A percentile compares a stretch with the other conserved stretches of the same genome.
phyloP scores from a whole-genome alignment of 2,797 vertebrate genomes.

The Sternotherus odoratus region DNA sequence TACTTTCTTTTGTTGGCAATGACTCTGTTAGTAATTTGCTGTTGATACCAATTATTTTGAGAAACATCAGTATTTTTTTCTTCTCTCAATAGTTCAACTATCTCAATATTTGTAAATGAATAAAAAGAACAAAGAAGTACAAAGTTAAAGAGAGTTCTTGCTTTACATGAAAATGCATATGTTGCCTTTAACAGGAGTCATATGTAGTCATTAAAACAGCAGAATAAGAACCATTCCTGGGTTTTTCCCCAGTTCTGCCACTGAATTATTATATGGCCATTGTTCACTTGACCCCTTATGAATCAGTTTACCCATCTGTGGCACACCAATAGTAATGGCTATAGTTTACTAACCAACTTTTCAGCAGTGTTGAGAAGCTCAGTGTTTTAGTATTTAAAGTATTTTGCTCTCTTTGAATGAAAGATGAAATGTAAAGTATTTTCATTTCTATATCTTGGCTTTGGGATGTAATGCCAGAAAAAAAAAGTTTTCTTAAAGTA shows the following conservation, averaged over 20 bases:
- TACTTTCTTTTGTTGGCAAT: fast-evolving
- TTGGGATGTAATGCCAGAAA: neutral
- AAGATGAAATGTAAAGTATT: neutral
- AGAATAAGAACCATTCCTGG: neutral
- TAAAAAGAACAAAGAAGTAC: neutral
- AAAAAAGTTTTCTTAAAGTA: fast-evolving
- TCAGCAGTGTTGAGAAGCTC: neutral
- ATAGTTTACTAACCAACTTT: neutral
- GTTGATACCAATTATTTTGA: neutral
- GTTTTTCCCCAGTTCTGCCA: neutral
- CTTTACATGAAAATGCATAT: neutral
- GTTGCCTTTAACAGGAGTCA: neutral
- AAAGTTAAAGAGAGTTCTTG: neutral
- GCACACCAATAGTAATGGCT: neutral
- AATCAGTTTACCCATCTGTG: neutral
- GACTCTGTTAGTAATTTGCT: slow-evolving; percentile 3
- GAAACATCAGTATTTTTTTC: slow-evolving; percentile 19
- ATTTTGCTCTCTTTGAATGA: neutral
- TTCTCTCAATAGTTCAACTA: neutral
- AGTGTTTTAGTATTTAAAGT: neutral
- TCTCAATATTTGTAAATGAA: fast-evolving
- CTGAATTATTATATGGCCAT: no score
- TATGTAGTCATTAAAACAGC: neutral
- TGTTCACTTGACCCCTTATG: neutral
- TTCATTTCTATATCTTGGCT: neutral